phyloP scores from a whole-genome alignment of 2,113 vertebrate genomes.

The Pygoscelis adeliae region DNA sequence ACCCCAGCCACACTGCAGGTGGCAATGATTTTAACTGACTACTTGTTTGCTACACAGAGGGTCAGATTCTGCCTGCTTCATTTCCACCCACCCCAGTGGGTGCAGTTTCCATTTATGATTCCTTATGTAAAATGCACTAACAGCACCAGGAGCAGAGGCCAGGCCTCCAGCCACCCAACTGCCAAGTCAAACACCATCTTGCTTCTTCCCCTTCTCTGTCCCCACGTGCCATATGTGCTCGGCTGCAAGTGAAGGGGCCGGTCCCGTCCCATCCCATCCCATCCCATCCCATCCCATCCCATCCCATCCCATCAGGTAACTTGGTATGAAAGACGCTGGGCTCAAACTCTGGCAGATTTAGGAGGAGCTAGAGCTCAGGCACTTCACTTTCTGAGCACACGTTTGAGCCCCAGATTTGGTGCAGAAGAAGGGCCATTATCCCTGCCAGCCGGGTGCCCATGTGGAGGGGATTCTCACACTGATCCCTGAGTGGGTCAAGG shows the following conservation, averaged over 20 bases:
- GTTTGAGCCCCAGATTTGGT: not conserved
- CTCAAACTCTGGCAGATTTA: not conserved
- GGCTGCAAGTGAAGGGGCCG: not conserved
- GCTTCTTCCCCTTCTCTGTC: not conserved
- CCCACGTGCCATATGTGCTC: fast-evolving
- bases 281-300: not conserved
- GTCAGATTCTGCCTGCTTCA: not conserved
- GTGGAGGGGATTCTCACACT: not conserved
- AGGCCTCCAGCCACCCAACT: not conserved
- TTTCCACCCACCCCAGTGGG: not conserved
- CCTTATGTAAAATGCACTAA: not conserved
- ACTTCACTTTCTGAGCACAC: not conserved
- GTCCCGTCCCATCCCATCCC: too few species aligned
- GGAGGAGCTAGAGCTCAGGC: not conserved
- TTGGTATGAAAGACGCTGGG: not conserved
- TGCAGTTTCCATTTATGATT: not conserved
- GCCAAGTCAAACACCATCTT: not conserved
- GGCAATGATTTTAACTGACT: not conserved
- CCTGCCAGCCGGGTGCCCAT: not conserved
- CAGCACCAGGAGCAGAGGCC: not conserved
- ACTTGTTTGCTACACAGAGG: not conserved
- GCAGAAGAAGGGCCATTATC: not conserved
- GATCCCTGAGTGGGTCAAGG: fast-evolving
- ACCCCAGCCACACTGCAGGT: not conserved
- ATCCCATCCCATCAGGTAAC: not conserved